Percentiles rank a stretch among this genome's conserved stretches.
Conservation (phyloP, 2,113 vertebrate species). For the Dipodomys spectabilis region DNA sequence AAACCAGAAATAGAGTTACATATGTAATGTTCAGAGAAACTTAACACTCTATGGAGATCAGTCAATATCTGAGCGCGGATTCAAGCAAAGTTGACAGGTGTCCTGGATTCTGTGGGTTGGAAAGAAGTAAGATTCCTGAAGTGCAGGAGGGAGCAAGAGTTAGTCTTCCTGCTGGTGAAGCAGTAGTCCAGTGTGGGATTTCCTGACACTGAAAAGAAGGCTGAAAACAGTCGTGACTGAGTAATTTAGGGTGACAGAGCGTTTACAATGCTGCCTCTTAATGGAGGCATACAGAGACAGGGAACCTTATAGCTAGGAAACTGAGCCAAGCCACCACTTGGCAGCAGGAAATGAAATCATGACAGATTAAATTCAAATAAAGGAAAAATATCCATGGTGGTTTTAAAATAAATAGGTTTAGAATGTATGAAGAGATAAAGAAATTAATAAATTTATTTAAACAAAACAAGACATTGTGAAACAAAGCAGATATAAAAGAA, state of each 20-base stretch:
- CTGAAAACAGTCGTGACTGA: not conserved
- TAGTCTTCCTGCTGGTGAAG: not conserved
- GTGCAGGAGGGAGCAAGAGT: not conserved
- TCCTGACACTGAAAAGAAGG: not conserved
- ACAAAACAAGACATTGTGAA: conserved; percentile 17
- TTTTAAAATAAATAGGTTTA: conserved; percentile 50
- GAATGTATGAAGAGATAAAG: not conserved
- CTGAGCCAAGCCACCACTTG: not conserved
- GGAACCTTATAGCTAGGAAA: not conserved
- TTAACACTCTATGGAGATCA: not conserved
- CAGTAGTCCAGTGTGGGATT: not conserved
- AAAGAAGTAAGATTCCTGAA: not conserved
- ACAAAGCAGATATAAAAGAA: conserved; percentile 2
- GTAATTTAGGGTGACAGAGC: not conserved
- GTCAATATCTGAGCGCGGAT: not conserved
- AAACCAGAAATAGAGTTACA: not conserved
- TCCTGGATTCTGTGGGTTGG: not conserved
- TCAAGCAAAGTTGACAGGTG: not conserved
- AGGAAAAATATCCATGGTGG: not conserved
- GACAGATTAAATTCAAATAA: conserved; percentile 51
- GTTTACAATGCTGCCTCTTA: not conserved
- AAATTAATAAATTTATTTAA: not conserved
- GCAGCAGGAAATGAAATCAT: conserved; percentile 47
- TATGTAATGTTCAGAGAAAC: not conserved
- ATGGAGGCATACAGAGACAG: not conserved